These are phyloP conservation scores for Phasianus colchicus DNA, from an alignment of 2,113 vertebrate species.

Conservation along the genomic window DNA sequence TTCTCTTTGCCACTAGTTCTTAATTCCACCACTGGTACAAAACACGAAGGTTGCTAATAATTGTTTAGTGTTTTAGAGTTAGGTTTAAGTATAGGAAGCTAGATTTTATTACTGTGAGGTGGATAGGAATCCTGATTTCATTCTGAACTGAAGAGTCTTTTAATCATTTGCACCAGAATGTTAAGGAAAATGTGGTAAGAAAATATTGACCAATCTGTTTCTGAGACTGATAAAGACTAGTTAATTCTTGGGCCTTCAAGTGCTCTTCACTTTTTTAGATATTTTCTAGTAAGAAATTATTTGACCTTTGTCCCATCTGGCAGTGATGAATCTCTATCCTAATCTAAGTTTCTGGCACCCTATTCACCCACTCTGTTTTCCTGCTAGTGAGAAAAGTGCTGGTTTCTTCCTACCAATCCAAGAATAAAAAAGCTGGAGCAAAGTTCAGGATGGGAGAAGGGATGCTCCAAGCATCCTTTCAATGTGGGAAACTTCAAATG, in stretches of 20 bases:
- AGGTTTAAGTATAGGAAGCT: not conserved
- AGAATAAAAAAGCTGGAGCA: not conserved
- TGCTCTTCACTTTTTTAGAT: not conserved
- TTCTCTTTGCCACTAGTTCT: not conserved
- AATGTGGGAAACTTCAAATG: not conserved
- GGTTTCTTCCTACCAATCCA: not conserved
- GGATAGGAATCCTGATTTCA: not conserved
- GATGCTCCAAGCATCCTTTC: not conserved
- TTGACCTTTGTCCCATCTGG: not conserved
- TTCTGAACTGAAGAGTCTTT: not conserved
- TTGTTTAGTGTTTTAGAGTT: not conserved
- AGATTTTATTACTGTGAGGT: not conserved
- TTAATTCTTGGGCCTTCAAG: not conserved
- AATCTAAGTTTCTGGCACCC: not conserved
- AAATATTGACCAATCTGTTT: not conserved
- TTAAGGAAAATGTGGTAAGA: not conserved
- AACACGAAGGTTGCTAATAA: not conserved
- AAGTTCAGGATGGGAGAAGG: not conserved
- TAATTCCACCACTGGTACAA: not conserved
- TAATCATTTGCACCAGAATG: not conserved
- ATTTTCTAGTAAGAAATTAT: not conserved
- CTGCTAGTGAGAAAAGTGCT: not conserved
- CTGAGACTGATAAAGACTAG: not conserved
- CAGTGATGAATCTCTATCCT: not conserved
- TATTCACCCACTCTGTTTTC: not conserved